Evolutionary conservation across 2,888 invertebrate genomes (phyloP).

Genomic region (Amitus sp.): DNA sequence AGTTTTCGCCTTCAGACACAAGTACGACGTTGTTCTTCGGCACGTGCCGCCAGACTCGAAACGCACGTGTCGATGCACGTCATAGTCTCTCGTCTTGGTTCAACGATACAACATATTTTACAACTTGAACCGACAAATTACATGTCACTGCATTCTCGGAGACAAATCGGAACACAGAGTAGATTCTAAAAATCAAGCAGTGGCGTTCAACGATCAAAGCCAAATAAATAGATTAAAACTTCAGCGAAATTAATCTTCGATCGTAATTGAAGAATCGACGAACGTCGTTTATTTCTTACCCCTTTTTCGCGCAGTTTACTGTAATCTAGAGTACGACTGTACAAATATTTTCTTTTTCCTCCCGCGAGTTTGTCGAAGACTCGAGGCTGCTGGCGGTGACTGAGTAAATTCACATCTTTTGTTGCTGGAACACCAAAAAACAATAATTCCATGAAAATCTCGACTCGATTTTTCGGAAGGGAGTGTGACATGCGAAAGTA

Average conservation of each 20-base stretch:
- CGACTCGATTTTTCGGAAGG: no score
- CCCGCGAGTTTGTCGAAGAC: not conserved
- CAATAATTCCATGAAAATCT: slow-evolving; percentile 11
- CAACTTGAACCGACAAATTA: not conserved
- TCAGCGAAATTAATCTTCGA: no score
- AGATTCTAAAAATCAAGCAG: not conserved
- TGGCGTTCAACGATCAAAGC: not conserved
- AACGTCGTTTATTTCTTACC: slow-evolving; percentile 5
- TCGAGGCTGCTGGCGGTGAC: not conserved
- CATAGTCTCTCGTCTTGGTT: not conserved
- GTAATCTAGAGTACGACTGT: slow-evolving; percentile 33
- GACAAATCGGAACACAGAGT: not conserved
- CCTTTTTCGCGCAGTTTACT: slow-evolving; percentile 26
- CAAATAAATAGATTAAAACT: slow-evolving; percentile 13
- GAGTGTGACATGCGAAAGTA: not conserved
- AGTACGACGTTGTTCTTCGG: not conserved
- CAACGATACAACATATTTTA: slow-evolving; percentile 1
- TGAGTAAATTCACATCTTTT: slow-evolving; percentile 32
- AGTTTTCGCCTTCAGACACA: no score
- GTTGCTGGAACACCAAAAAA: slow-evolving; percentile 42
- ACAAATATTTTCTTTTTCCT: slow-evolving; percentile 23
- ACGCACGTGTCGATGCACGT: no score
- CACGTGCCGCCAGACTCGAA: not conserved
- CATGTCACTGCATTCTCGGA: not conserved
- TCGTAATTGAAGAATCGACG: no score